These are phyloP conservation scores for Cephonodes hylas DNA, from an alignment of 2,888 invertebrate species.

Conservation along the genomic window DNA sequence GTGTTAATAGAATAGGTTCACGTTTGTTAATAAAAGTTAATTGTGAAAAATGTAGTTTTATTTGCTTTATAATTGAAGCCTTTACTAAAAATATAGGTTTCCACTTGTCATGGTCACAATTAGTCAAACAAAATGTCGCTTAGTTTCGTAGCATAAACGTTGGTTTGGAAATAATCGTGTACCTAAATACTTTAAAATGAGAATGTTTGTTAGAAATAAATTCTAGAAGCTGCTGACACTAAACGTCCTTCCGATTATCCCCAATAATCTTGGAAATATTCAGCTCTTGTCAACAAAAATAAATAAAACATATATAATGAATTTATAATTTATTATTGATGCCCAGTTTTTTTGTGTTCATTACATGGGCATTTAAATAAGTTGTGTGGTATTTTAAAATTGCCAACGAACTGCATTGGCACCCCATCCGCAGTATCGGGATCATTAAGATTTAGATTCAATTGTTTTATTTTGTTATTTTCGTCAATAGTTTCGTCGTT, in stretches of 20 bases:
- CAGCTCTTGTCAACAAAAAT: no score
- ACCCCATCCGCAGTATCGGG: neutral
- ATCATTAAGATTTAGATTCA: neutral
- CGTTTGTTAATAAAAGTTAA: neutral
- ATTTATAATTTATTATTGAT: neutral
- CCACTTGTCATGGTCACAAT: no score
- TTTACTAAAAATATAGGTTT: no score
- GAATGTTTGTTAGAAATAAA: no score
- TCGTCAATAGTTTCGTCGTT: neutral
- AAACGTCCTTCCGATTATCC: no score
- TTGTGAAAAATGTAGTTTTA: neutral
- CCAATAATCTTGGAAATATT: no score
- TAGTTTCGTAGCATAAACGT: no score
- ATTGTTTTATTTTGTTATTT: neutral
- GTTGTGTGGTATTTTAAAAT: neutral
- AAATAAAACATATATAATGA: neutral
- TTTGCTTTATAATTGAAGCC: neutral
- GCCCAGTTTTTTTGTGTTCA: neutral
- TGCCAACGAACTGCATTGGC: neutral
- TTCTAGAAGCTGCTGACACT: no score
- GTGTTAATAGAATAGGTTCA: neutral
- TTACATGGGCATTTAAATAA: neutral
- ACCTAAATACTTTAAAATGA: no score
- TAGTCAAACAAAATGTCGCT: no score
- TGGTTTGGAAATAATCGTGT: no score